Conservation (phyloP, 2,113 vertebrate genomes). For the cat (Felis catus) region DNA sequence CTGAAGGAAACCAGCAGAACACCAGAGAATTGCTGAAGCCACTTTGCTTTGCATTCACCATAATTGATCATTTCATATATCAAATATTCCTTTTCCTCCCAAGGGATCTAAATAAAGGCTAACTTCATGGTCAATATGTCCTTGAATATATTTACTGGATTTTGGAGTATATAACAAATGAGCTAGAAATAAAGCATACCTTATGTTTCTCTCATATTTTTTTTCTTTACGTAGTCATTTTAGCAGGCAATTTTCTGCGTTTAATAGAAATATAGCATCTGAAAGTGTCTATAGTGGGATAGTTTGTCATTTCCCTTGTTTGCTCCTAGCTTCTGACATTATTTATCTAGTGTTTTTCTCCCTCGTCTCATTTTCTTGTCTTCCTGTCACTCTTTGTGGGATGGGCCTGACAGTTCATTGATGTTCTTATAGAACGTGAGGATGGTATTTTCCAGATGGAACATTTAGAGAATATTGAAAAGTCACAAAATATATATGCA, state of each 20-base stretch:
- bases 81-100: not conserved
- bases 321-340: not conserved
- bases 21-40: not conserved
- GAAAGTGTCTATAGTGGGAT: not conserved
- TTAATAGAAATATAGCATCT: slow-evolving; percentile 52
- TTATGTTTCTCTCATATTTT: slow-evolving; percentile 1
- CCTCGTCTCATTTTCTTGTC: slow-evolving; percentile 39
- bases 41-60: not conserved
- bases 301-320: slow-evolving; percentile 55
- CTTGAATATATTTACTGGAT: slow-evolving; percentile 41
- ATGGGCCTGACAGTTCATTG: not conserved
- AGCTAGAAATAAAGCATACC: not conserved
- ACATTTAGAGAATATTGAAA: not conserved
- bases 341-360: slow-evolving; percentile 55
- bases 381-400: slow-evolving; percentile 34
- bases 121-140: slow-evolving; percentile 30
- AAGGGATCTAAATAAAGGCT: slow-evolving; percentile 20
- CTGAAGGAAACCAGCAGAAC: not conserved
- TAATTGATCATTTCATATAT: slow-evolving; percentile 17
- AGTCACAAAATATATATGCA: not conserved
- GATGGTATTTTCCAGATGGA: not conserved
- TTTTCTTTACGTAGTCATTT: not conserved
- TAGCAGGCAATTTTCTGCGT: slow-evolving; percentile 55
- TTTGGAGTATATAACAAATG: slow-evolving; percentile 23
- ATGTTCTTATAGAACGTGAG: not conserved